Evolutionary conservation across 2,888 invertebrate species (phyloP).

Genomic region (Beris chalybata): DNA sequence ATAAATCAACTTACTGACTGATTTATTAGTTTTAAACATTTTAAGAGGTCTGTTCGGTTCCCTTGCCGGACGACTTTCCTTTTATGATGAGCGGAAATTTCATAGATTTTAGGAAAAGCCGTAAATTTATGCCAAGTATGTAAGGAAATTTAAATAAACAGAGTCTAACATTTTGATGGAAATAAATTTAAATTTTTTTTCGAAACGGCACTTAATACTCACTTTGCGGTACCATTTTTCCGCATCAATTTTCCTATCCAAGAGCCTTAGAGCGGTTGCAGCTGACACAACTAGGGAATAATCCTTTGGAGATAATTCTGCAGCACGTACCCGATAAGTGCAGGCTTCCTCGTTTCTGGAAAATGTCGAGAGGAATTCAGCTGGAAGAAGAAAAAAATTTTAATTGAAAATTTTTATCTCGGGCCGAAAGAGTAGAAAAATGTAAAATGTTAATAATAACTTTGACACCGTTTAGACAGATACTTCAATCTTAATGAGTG

Average conservation of each 20-base stretch:
- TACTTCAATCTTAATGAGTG: background rate
- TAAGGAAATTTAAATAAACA: too few relatives aligned
- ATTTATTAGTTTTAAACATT: constrained; percentile 25
- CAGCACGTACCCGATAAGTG: constrained; percentile 75
- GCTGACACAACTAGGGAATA: constrained; percentile 84
- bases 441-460: background rate
- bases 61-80: too few relatives aligned
- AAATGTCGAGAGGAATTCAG: constrained; percentile 83
- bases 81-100: too few relatives aligned
- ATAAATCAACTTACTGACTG: constrained; percentile 25
- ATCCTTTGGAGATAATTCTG: constrained; percentile 75
- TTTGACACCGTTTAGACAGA: background rate
- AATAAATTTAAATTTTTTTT: too few relatives aligned
- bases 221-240: constrained; percentile 87
- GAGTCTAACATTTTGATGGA: too few relatives aligned
- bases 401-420: constrained; percentile 25
- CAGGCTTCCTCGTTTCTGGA: constrained; percentile 81
- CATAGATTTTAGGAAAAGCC: too few relatives aligned
- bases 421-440: background rate
- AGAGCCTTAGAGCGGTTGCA: constrained; percentile 83
- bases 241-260: constrained; percentile 77
- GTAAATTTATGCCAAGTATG: too few relatives aligned
- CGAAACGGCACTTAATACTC: constrained; percentile 37
- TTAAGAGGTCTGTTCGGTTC: background rate
- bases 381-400: constrained; percentile 57